Base-by-base conservation (phyloP, 2,888 invertebrate genomes). In the Galerucella pusilla region DNA sequence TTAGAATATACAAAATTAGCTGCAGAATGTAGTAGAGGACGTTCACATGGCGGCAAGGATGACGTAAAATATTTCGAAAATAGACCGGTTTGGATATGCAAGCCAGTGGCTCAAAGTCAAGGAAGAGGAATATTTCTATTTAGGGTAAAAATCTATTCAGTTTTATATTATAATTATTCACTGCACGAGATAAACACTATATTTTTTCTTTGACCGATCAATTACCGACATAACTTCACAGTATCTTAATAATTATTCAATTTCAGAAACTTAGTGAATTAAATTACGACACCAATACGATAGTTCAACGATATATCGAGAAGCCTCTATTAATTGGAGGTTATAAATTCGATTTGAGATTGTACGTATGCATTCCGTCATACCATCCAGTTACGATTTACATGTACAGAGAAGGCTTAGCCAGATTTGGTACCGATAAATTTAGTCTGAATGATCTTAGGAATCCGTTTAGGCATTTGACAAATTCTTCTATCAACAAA, bases 401-500 rank as follows among this genome's bases (percentile, higher is more conserved):
- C 85, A 90, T 97, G 86, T 97, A 96, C 85, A 93, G 94, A 66
- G 96, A 97, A 84, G 97, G 97, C 7, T 88, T 97, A 59, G 95
- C 93, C 12, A 90, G 91, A 83, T 91, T 94, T 89, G 94, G 95
- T 49, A 96, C 96, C 0, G 95, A 95, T 85, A 96, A 95, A 84
- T 96, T 94, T 87, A 94, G 93, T 35, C 86, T 97, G 77, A 93
- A 94, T 76, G 95, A 96, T 80, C 90, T 97, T 65, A 93, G 93
- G 84, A 95, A 95, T 85, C 94, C 93, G 5, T 96, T 94, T 87
- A 91, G 96, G 80, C 97, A 97, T 87, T 88, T 97, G 79, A 97
- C 97, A 1, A 97, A 97, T 87, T 96, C 95, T 76, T 96, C 96
- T 0, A 91, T 97, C 63, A 97, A 97, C 88, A 97, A 96, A 88